Percentiles rank a stretch among this genome's conserved stretches.
These are phyloP conservation scores for Pygmarrhopalites habei DNA, from an alignment of 1,140 invertebrate species.

Conservation along the genomic window DNA sequence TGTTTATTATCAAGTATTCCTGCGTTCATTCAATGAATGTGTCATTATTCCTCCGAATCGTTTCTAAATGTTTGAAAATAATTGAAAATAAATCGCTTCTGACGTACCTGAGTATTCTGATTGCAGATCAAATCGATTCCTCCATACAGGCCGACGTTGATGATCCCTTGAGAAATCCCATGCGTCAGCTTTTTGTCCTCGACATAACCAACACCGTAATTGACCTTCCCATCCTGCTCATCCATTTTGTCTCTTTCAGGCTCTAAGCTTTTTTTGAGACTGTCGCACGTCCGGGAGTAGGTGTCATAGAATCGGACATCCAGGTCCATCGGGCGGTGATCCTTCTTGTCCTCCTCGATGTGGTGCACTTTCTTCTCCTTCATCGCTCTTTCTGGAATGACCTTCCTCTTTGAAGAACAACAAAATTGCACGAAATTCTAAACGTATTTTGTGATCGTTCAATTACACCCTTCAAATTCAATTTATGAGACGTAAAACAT, in stretches of 20 bases:
- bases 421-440: too few relatives aligned
- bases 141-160: conserved; percentile 27
- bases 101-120: conserved; percentile 28
- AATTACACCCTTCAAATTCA: too few relatives aligned
- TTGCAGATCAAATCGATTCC: conserved; percentile 27
- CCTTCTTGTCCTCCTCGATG: too few relatives aligned
- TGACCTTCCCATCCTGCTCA: conserved; percentile 25
- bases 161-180: conserved; percentile 26
- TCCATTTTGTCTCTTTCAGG: conserved; percentile 1
- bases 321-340: conserved; percentile 13
- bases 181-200: conserved; percentile 28
- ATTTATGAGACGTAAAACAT: too few relatives aligned
- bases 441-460: too few relatives aligned
- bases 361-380: too few relatives aligned
- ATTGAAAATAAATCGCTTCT: neutral
- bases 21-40: too few relatives aligned
- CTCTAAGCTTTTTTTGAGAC: conserved; percentile 22
- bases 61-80: neutral
- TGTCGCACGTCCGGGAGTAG: conserved; percentile 23
- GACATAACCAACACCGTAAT: conserved; percentile 25
- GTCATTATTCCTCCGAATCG: too few relatives aligned
- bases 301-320: conserved; percentile 25
- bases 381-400: too few relatives aligned
- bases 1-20: conserved; percentile 30
- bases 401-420: too few relatives aligned